Percentiles rank a stretch among this genome's conserved stretches.
Conservation (phyloP, 2,113 vertebrate genomes). For the Psittacula cyanocephala region DNA sequence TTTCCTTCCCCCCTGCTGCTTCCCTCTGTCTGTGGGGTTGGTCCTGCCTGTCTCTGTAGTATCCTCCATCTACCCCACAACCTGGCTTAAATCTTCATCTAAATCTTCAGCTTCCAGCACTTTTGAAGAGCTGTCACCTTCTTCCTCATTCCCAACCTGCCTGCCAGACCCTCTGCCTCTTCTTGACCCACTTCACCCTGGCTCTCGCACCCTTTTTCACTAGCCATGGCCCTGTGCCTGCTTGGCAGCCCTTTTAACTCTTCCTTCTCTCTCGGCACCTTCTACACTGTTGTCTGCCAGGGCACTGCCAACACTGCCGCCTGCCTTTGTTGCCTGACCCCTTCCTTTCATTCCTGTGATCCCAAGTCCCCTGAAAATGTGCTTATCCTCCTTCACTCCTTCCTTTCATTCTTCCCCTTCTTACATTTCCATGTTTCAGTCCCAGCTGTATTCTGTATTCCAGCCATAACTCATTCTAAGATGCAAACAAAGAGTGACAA, state of each 20-base stretch:
- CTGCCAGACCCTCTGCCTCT: neutral
- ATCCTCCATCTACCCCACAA: neutral
- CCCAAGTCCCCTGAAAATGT: neutral
- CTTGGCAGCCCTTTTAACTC: neutral
- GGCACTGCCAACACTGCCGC: neutral
- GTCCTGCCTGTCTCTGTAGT: neutral
- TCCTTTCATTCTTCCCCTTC: neutral
- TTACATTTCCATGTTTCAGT: neutral
- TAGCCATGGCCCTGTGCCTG: fast-evolving
- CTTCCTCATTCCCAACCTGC: neutral
- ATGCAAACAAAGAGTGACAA: neutral
- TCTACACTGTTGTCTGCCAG: neutral
- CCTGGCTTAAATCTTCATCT: neutral
- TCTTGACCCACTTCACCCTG: neutral
- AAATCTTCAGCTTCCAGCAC: neutral
- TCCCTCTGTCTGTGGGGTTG: neutral
- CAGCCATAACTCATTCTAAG: neutral
- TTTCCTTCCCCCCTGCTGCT: neutral
- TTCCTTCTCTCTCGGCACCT: neutral
- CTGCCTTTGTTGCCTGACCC: neutral
- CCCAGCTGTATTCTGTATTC: neutral
- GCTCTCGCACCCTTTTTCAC: neutral
- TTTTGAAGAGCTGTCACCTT: neutral
- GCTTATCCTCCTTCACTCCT: neutral
- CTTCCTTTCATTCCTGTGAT: neutral